A percentile compares a stretch with the other conserved stretches of the same genome.
These are phyloP conservation scores for Lycaon pictus DNA, from an alignment of 2,113 vertebrate genomes.

Conservation along the genomic window DNA sequence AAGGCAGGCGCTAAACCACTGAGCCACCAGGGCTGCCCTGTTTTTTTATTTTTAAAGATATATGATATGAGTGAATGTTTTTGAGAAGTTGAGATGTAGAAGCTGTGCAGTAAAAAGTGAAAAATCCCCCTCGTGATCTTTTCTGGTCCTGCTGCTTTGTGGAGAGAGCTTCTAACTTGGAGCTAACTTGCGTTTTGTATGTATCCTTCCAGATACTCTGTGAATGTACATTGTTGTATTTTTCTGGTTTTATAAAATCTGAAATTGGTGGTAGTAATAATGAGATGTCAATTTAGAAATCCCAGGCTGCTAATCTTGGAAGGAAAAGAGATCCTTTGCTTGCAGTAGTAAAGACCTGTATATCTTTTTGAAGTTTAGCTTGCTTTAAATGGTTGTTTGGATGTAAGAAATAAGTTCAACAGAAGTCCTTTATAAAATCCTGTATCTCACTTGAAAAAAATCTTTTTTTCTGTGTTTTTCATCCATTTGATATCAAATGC, in stretches of 20 bases:
- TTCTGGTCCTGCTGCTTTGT: background rate
- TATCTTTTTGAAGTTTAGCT: background rate
- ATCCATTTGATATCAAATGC: background rate
- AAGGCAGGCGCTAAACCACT: too few relatives aligned
- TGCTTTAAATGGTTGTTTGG: background rate
- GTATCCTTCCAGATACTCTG: background rate
- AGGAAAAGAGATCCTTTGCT: background rate
- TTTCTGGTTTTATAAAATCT: background rate
- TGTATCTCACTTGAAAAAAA: background rate
- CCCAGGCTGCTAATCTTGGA: background rate
- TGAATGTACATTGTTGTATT: background rate
- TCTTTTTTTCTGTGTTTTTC: background rate
- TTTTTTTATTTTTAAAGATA: too few relatives aligned
- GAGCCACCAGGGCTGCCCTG: too few relatives aligned
- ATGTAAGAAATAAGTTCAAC: background rate
- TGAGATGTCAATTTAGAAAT: background rate
- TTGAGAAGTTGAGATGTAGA: constrained; percentile 3
- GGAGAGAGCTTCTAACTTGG: background rate
- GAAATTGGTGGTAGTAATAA: background rate
- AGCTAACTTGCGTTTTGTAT: background rate
- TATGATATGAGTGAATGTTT: background rate
- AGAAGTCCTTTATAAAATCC: background rate
- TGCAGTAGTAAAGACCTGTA: background rate
- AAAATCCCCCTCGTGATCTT: background rate
- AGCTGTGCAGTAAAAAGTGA: background rate